Evolutionary conservation across 2,113 vertebrate species (phyloP), one percentile per base, ranked within the genome.

Genomic region (Lepus americanus): DNA sequence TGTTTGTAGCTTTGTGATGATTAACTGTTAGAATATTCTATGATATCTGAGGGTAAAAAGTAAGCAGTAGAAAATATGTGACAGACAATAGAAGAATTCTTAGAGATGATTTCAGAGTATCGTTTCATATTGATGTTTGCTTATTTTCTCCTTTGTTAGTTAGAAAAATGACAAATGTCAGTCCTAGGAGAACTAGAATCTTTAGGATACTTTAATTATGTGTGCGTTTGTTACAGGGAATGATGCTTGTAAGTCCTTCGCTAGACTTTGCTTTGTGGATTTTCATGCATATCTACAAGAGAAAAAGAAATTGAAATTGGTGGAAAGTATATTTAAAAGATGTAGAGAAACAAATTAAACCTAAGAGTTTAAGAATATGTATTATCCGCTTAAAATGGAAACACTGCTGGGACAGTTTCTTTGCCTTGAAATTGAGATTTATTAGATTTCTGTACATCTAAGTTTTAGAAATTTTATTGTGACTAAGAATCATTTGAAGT

Each of bases 161-260:
- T 94, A 76, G 39, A 61, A 53, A 92, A 74, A 79, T 79, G 74
- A 69, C 31, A 92, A 64, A 78, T 39, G 22, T 76, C 80, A 77
- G 61, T 74, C 59, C 25, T 2, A 14, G 33, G 20, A 55, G 85
- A 72, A 66, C 25, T 29, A 51, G 51, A 82, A 82, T 70, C 70
- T 23, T 92, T 29, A 27, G 77, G 67, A 73, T 72, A 84, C 22
- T 49, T 83, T 53, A 79, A 12, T 84, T 87, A n/a, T 11, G 0
- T 59, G 53, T 73, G 3, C 7, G 79, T 88, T 92, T 93, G 63
- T 85, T 85, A 74, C 5, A 44, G 27, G 51, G 25, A 66, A 63
- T 92, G 53, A 84, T 92, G 87, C 97, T 95, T 20, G 4, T 39
- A 95, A 77, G 49, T 53, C 29, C 20, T 88, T 94, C 81, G 78